These are phyloP conservation scores for Catotricha subobsoleta DNA, from an alignment of 2,888 invertebrate species.

Conservation along the genomic window DNA sequence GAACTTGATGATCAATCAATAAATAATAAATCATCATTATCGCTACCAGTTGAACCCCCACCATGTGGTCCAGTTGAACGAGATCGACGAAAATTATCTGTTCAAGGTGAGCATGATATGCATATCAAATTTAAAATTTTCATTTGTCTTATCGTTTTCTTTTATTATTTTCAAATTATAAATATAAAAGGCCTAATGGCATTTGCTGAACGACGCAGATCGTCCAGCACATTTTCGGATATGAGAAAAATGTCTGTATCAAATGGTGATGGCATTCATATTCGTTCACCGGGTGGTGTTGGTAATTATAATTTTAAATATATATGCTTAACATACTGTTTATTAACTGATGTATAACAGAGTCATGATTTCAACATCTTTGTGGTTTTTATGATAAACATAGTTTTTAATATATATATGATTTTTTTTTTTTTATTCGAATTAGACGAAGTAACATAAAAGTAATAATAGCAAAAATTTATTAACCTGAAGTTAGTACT, in stretches of 20 bases:
- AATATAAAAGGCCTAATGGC: conserved; percentile 24
- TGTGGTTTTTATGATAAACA: too few relatives aligned
- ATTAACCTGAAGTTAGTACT: too few relatives aligned
- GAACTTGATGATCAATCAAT: conserved; percentile 13
- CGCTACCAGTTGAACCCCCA: conserved; percentile 19
- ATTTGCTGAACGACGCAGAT: conserved; percentile 28
- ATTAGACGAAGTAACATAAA: too few relatives aligned
- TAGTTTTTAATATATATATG: not conserved
- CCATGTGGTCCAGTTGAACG: conserved; percentile 13
- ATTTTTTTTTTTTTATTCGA: too few relatives aligned
- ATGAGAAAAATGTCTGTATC: conserved; percentile 28
- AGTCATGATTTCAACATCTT: too few relatives aligned
- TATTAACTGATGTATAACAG: too few relatives aligned
- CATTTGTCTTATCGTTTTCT: not conserved
- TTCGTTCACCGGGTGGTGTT: conserved; percentile 17
- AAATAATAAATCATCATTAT: conserved; percentile 10
- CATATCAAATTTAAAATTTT: too few relatives aligned
- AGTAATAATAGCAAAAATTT: too few relatives aligned
- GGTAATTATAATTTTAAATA: too few relatives aligned
- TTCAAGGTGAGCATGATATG: conserved; percentile 25
- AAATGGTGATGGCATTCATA: conserved; percentile 28
- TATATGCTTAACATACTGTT: too few relatives aligned
- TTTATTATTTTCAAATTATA: not conserved
- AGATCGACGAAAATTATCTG: conserved; percentile 24
- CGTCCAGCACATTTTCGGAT: conserved; percentile 25